These are phyloP conservation scores for Matsumyia berberina DNA, from an alignment of 2,888 invertebrate genomes.

Conservation along the genomic window DNA sequence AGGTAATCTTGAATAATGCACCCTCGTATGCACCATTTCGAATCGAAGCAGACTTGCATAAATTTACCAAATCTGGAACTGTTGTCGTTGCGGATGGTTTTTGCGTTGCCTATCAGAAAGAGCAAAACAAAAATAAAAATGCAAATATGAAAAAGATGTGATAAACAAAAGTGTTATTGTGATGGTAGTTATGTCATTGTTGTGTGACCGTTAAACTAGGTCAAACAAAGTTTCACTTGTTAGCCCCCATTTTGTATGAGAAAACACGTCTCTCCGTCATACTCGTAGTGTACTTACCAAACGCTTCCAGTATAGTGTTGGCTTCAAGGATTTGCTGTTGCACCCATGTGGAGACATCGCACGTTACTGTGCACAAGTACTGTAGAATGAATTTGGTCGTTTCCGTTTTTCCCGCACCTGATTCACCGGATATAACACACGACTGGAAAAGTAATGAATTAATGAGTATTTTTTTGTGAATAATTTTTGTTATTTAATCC, in stretches of 20 bases:
- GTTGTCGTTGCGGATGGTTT: conserved; percentile 96
- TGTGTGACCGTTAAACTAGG: conserved; percentile 22
- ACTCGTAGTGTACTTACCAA: conserved; percentile 88
- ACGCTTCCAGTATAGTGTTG: conserved; percentile 96
- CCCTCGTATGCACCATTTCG: conserved; percentile 94
- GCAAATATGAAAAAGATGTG: neutral
- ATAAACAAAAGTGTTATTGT: conserved; percentile 3
- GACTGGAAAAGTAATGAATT: conserved; percentile 86
- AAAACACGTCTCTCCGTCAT: conserved; percentile 24
- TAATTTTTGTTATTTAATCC: conserved; percentile 20
- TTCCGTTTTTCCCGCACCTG: conserved; percentile 97
- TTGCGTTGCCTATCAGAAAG: conserved; percentile 91
- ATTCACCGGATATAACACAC: conserved; percentile 96
- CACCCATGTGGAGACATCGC: conserved; percentile 95
- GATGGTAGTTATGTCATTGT: conserved; percentile 25
- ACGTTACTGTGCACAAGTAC: conserved; percentile 95
- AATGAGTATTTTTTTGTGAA: conserved; percentile 44
- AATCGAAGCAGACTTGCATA: conserved; percentile 96
- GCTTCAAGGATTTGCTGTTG: conserved; percentile 97
- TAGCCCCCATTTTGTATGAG: conserved; percentile 15
- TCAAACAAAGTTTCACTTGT: conserved; percentile 52
- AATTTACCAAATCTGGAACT: conserved; percentile 97
- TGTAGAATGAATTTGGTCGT: conserved; percentile 96
- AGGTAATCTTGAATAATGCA: conserved; percentile 96
- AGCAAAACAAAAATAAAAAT: neutral